Evolutionary conservation across 2,113 vertebrate species (phyloP), one percentile per base, ranked within the genome.

Genomic region (Sporophila hypoxantha): DNA sequence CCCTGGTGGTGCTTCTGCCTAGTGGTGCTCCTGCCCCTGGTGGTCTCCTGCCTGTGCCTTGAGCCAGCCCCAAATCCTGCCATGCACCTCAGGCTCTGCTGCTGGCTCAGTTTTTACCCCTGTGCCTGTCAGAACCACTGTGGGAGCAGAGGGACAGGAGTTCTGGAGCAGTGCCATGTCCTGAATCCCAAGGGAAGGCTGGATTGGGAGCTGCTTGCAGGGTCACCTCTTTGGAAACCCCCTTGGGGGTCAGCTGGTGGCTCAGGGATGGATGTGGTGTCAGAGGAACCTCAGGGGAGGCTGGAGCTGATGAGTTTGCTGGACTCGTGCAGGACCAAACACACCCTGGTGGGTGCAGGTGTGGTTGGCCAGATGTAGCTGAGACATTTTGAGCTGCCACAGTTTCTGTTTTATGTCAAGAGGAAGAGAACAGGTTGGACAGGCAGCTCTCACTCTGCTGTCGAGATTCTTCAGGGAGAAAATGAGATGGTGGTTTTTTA

Each of bases 141-240:
- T 20, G 46, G 55, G 22, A 76, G 62, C 59, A 90, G n/a, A 49
- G 47, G 71, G 52, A 19, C 0, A 1, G 11, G 13, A 8, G 55
- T 14, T 41, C 55, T 9, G 11, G 32, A 16, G n/a, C 5, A 0
- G 12, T 32, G 69, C 47, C 0, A 2, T 21, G 73, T 44, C 55
- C n/a, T 2, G 2, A 29, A 52, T 32, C 8, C 39, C 52, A 32
- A 8, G 71, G 50, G 39, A 37, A n/a, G 62, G 66, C 67, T 76
- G 60, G n/a, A 34, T 4, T 16, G 6, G 75, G 46, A 39, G 36
- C n/a, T 0, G 0, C 23, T 8, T 5, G 21, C 37, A n/a, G 88
- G 29, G 12, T 67, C 37, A 15, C 12, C 50, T 7, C 37, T n/a
- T 65, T 56, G 53, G 87, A 27, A 60, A 14, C n/a, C 1, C 29